phyloP scores from a whole-genome alignment of 2,113 vertebrate genomes.

The Eretmochelys imbricata region DNA sequence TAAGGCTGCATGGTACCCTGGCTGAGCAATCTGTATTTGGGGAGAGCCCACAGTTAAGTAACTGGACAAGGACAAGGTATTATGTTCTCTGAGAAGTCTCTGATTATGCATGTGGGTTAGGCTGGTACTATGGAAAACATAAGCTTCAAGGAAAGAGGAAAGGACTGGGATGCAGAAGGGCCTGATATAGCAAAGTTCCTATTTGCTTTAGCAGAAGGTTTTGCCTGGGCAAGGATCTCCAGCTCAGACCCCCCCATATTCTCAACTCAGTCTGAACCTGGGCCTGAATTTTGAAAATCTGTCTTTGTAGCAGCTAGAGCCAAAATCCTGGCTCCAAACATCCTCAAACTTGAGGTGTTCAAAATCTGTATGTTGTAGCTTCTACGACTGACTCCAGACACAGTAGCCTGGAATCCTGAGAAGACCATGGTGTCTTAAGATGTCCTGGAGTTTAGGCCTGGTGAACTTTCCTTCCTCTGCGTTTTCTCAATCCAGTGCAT shows the following conservation, averaged over 20 bases:
- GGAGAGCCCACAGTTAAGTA: background rate
- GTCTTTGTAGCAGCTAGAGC: background rate
- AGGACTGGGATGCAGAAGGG: background rate
- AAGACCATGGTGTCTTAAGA: background rate
- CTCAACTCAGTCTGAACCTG: rapidly evolving
- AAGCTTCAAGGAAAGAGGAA: background rate
- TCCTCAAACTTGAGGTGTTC: background rate
- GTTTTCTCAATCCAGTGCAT: background rate
- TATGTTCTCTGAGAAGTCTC: background rate
- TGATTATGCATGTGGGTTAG: background rate
- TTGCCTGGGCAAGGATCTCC: background rate
- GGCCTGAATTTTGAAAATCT: background rate
- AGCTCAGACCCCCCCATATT: background rate
- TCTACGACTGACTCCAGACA: background rate
- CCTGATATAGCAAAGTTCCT: background rate
- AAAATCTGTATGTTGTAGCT: background rate
- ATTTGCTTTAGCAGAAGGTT: background rate
- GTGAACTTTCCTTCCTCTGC: rapidly evolving
- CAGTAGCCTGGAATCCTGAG: background rate
- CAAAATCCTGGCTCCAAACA: background rate
- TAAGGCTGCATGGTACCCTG: background rate
- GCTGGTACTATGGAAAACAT: background rate
- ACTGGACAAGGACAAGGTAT: background rate
- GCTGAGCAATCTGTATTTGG: background rate
- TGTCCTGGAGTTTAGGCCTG: rapidly evolving